These are phyloP conservation scores for Ariopsis seemanni DNA, from an alignment of 2,113 vertebrate genomes.

Conservation along the genomic window DNA sequence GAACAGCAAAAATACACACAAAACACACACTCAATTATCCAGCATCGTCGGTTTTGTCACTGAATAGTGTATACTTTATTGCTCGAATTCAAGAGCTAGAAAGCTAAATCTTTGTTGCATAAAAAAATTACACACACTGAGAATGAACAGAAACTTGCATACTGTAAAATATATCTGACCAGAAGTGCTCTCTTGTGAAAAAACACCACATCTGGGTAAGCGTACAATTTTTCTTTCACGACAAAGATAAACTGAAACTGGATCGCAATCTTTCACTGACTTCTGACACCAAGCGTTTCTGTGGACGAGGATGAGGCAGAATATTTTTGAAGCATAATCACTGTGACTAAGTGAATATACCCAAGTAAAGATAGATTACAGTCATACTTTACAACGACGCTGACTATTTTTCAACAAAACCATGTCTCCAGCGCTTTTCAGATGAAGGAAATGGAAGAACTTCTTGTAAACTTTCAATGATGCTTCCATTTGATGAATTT, in stretches of 20 bases:
- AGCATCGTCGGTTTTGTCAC: background rate
- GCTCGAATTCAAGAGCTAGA: too few relatives aligned
- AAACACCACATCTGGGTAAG: background rate
- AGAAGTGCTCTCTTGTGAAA: background rate
- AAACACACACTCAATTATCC: too few relatives aligned
- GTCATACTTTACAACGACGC: background rate
- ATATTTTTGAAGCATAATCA: background rate
- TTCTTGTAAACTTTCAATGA: background rate
- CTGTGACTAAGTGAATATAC: background rate
- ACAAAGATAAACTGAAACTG: background rate
- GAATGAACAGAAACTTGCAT: background rate
- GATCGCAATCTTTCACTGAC: background rate
- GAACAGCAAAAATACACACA: too few relatives aligned
- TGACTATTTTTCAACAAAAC: background rate
- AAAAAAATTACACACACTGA: too few relatives aligned
- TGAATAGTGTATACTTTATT: too few relatives aligned
- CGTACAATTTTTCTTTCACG: background rate
- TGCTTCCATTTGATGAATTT: background rate
- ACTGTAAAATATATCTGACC: background rate
- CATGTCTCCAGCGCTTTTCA: background rate
- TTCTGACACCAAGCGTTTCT: background rate
- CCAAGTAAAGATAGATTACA: background rate
- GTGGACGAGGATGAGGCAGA: background rate
- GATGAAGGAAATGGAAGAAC: background rate
- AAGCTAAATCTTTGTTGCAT: too few relatives aligned